Evolutionary conservation across 2,113 vertebrate species (phyloP), one percentile per base, ranked within the genome.

Genomic region (Salvator merianae): DNA sequence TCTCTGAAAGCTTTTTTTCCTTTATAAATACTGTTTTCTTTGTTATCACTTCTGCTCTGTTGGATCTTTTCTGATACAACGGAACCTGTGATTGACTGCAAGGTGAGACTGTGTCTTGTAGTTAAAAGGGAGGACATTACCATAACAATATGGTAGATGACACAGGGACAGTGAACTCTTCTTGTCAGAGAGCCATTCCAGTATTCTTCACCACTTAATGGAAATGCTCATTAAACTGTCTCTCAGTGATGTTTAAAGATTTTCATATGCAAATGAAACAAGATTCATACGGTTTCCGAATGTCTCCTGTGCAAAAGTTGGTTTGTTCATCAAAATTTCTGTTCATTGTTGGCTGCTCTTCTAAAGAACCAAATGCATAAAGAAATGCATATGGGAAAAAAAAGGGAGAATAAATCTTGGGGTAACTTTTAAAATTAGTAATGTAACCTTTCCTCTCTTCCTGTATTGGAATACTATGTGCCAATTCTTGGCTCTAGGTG

Each of bases 41-140:
- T 79, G 77, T 89, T 80, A 55, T 86, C 91, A 88, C 20, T 32
- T 74, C 80, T 85, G 62, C 82, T 86, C 20, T 3, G 36, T 36
- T 79, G 65, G 79, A 85, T 80, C 86, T 81, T 72, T 2, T 81
- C 12, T 82, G 83, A 75, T 77, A 84, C 84, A 83, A 66, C 69
- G 53, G 84, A 87, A 30, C 40, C 70, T 88, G 65, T 53, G 86
- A 77, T 77, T 86, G 73, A 50, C 43, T 77, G 80, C 30, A 66
- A 84, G 79, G 84, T 85, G 85, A 87, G 47, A 72, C 84, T 87
- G 47, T 0, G 0, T 79, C 89, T 88, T 82, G 72, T 43, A 30
- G 5, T 47, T 34, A 40, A 0, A 26, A 69, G 77, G 40, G 53
- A 82, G 10, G 40, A 71, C 36, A 69, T 4, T 79, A 4, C 9